Evolutionary conservation across 2,888 invertebrate species (phyloP).

Genomic region (Keiferia lycopersicella): DNA sequence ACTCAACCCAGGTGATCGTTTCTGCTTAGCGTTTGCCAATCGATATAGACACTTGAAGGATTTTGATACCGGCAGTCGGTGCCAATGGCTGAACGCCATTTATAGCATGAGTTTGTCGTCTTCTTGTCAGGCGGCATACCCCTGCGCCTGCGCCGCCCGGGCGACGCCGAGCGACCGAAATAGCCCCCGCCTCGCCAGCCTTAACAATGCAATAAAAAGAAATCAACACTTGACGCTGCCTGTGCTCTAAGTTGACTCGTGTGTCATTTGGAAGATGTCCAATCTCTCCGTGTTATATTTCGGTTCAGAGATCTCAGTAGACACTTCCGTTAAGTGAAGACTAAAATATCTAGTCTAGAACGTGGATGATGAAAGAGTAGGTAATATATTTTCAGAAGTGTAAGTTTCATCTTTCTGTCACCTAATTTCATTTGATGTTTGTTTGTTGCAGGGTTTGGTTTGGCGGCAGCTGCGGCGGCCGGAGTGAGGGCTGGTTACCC

Average conservation of each 20-base stretch:
- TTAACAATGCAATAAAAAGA: slow-evolving; percentile 82
- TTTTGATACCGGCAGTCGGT: slow-evolving; percentile 37
- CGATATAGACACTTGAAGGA: not conserved
- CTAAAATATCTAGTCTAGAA: slow-evolving; percentile 63
- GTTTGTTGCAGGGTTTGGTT: slow-evolving; percentile 71
- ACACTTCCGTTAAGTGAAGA: slow-evolving; percentile 74
- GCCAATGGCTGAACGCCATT: slow-evolving; percentile 71
- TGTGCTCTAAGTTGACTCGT: slow-evolving; percentile 75
- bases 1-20: not conserved
- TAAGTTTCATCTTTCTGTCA: slow-evolving; percentile 50
- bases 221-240: slow-evolving; percentile 75
- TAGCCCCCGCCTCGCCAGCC: slow-evolving; percentile 72
- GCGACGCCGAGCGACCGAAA: slow-evolving; percentile 59
- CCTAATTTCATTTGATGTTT: slow-evolving; percentile 38
- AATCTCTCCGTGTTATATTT: slow-evolving; percentile 69
- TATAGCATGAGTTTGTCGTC: slow-evolving; percentile 75
- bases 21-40: slow-evolving; percentile 16
- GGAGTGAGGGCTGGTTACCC: slow-evolving; percentile 91
- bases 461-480: slow-evolving; percentile 80
- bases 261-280: slow-evolving; percentile 78
- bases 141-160: slow-evolving; percentile 56
- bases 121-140: slow-evolving; percentile 68
- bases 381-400: slow-evolving; percentile 46
- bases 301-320: slow-evolving; percentile 62
- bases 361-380: slow-evolving; percentile 58